Evolutionary conservation across 2,888 invertebrate genomes (phyloP).

Genomic region (Leucania comma): DNA sequence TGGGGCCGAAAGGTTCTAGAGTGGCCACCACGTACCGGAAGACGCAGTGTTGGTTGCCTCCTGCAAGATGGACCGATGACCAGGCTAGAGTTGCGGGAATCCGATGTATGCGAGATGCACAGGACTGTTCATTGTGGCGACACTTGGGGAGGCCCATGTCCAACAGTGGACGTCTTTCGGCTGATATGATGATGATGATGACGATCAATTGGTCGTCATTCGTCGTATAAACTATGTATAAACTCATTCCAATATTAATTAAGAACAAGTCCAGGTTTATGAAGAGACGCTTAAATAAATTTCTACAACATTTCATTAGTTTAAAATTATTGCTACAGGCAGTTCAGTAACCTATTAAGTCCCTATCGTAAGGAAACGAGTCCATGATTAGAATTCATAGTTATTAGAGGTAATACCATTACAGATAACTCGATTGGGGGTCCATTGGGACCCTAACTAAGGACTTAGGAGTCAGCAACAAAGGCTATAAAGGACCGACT

Average conservation of each 20-base stretch:
- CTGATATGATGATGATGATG: too few species aligned
- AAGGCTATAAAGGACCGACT: slow-evolving; percentile 59
- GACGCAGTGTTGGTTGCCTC: too few species aligned
- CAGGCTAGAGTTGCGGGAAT: too few species aligned
- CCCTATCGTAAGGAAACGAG: slow-evolving; percentile 31
- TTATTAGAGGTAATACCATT: slow-evolving; percentile 51
- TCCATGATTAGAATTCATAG: slow-evolving; percentile 53
- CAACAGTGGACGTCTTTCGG: too few species aligned
- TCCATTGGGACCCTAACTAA: slow-evolving; percentile 50
- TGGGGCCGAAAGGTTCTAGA: too few species aligned
- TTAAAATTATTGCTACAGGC: slow-evolving; percentile 22
- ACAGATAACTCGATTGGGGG: slow-evolving; percentile 50
- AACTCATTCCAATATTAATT: slow-evolving; percentile 14
- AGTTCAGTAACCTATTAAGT: slow-evolving; percentile 37
- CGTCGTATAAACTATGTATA: background rate
- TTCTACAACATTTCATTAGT: slow-evolving; percentile 27
- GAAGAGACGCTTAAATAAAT: slow-evolving; percentile 7
- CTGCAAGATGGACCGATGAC: too few species aligned
- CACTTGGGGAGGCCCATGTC: too few species aligned
- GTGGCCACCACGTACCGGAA: too few species aligned
- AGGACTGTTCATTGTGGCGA: too few species aligned
- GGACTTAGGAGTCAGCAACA: slow-evolving; percentile 67
- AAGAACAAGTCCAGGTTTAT: slow-evolving; percentile 3
- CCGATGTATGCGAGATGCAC: too few species aligned
- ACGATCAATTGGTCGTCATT: too few species aligned